Base-by-base conservation (phyloP, 1,140 invertebrate species). In the Aphelenchoides fujianensis region DNA sequence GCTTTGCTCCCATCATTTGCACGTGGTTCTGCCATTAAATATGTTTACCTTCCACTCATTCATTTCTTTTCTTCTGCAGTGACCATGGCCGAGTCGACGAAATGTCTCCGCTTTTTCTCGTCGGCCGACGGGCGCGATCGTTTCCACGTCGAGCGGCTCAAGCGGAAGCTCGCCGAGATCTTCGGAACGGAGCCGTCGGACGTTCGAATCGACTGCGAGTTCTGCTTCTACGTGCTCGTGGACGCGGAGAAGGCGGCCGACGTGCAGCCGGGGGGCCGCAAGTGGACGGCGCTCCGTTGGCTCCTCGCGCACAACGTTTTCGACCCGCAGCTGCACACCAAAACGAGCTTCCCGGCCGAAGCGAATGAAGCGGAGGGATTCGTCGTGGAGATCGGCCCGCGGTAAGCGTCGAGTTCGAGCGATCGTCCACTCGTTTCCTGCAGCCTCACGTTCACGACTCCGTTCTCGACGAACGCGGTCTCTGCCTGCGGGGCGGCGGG, bases 391-490 rank as follows among this genome's bases (percentile, higher is more conserved):
- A 57, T 72, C 36, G 70, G 70, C 3, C 70, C 70, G 34, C 30
- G 70, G 70, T 71, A 32, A 41, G 2, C n/a, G n/a, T n/a, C n/a
- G n/a, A n/a, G n/a, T n/a, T n/a, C n/a, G 16, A 0, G n/a, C 27
- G 2, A 28, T 19, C 2, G n/a, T 61, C n/a, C 2, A 16, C n/a
- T 48, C 12, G 23, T 48, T 28, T 75, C 34, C 31, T 78, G 28
- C 35, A 76, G 80, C n/a, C 71, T 74, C 5, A 71, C 70, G 27
- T 77, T 83, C 37, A 81, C 80, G 36, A 83, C 80, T 9, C 74
- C 80, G 30, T 80, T 73, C 32, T 82, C 79, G 5, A 83, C 80
- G 0, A 83, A 82, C 59, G 81, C 81, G 12, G 61, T 83, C 23
- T 75, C 79, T 16, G 79, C 75, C 53, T 76, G 71, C 34, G 5